Conservation (phyloP, 2,888 invertebrate species). For the Caenorhabditis sp. region DNA sequence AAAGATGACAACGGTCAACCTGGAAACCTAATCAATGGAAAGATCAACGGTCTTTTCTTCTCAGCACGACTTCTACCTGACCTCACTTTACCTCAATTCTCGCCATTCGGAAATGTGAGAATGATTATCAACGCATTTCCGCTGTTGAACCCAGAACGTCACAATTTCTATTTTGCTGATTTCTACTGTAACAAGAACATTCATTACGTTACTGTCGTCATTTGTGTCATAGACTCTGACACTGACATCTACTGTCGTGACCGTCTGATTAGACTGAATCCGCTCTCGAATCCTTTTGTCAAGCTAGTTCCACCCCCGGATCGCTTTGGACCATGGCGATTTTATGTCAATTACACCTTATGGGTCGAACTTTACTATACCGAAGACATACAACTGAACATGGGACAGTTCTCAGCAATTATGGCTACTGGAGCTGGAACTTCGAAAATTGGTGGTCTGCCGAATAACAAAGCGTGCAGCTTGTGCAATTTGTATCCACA, state of each 20-base stretch:
- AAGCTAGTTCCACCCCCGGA: slow-evolving; percentile 40
- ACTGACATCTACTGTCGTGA: slow-evolving; percentile 70
- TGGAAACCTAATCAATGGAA: slow-evolving; percentile 73
- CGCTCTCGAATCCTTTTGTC: slow-evolving; percentile 71
- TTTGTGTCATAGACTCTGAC: slow-evolving; percentile 66
- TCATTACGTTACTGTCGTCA: slow-evolving; percentile 79
- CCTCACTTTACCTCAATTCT: slow-evolving; percentile 65
- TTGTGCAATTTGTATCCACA: slow-evolving; percentile 76
- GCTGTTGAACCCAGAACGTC: slow-evolving; percentile 50
- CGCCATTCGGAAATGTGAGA: slow-evolving; percentile 77
- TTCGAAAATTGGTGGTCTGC: slow-evolving; percentile 71
- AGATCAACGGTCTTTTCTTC: slow-evolving; percentile 78
- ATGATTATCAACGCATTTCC: slow-evolving; percentile 63
- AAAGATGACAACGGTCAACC: slow-evolving; percentile 78
- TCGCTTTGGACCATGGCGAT: slow-evolving; percentile 37
- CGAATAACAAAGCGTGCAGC: slow-evolving; percentile 76
- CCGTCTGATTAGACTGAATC: slow-evolving; percentile 63
- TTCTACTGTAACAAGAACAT: slow-evolving; percentile 79
- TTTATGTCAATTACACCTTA: slow-evolving; percentile 66
- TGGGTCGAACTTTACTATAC: slow-evolving; percentile 78
- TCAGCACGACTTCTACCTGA: slow-evolving; percentile 72
- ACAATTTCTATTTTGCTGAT: slow-evolving; percentile 79
- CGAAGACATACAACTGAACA: slow-evolving; percentile 70
- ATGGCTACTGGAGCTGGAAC: slow-evolving; percentile 69
- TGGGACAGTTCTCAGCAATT: slow-evolving; percentile 66